Conservation (phyloP, 1,140 invertebrate species). For the Aphidius ervi region DNA sequence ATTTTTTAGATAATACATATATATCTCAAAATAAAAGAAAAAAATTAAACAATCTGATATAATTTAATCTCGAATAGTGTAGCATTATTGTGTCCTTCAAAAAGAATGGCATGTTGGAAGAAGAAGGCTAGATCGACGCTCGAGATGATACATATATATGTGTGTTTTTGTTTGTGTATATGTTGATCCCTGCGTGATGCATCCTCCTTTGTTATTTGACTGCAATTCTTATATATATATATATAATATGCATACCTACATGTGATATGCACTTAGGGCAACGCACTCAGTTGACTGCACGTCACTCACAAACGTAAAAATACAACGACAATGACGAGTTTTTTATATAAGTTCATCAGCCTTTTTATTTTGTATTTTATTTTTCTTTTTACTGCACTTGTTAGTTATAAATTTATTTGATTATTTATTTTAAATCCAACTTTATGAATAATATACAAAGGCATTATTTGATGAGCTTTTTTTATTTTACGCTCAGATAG, state of each 20-base stretch:
- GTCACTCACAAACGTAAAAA: slow-evolving; percentile 27
- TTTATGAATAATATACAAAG: too few species aligned
- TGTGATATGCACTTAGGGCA: slow-evolving; percentile 35
- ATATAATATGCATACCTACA: slow-evolving; percentile 26
- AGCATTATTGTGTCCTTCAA: too few species aligned
- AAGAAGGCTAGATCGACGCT: too few species aligned
- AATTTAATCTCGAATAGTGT: too few species aligned
- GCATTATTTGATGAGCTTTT: too few species aligned
- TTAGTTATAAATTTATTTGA: slow-evolving; percentile 1
- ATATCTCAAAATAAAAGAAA: too few species aligned
- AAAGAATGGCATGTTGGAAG: too few species aligned
- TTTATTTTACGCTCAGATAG: too few species aligned
- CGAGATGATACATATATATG: too few species aligned
- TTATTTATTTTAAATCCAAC: too few species aligned
- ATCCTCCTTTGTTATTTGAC: slow-evolving; percentile 27
- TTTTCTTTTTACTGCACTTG: not conserved
- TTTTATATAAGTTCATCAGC: not conserved
- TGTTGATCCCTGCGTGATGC: not conserved
- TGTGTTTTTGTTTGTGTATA: not conserved
- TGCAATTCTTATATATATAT: slow-evolving; percentile 19
- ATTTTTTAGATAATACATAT: too few species aligned
- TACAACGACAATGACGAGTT: slow-evolving; percentile 2
- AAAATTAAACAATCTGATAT: too few species aligned
- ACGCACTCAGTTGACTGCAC: slow-evolving; percentile 30
- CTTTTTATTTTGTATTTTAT: slow-evolving; percentile 1